Evolutionary conservation across 2,113 vertebrate genomes (phyloP), one percentile per base, ranked within the genome.

Genomic region (Enhydra lutris): DNA sequence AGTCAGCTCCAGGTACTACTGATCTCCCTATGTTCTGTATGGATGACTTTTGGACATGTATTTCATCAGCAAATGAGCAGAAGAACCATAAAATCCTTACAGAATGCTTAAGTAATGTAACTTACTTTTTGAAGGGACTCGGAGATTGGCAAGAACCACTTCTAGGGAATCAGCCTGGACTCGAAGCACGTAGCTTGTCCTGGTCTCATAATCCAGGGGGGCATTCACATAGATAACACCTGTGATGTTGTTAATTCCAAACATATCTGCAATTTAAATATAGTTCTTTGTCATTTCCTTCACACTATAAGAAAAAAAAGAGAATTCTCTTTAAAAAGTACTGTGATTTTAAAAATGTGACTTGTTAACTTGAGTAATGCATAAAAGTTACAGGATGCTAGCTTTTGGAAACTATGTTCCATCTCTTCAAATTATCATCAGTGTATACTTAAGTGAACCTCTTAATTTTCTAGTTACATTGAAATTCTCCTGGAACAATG

Each of bases 71-170:
- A 65, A 79, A 67, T 36, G 4, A 86, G 59, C 12, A 76, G 15
- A 73, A 78, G 50, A 5, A 39, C 5, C 29, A 59, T 36, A 18
- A 20, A 93, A 63, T 39, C 65, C 36, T 71, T 36, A 0, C 26
- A 47, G 93, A 74, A 23, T 10, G 21, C 10, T 26, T 29, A 63
- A 80, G 6, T n/a, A 36, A 67, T 1, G 13, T 24, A 47, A 94
- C 98, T 97, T 83, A 98, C 98, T 98, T 97, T 98, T 98, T 0
- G 98, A 98, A 95, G 98, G 98, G 79, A 98, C 98, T 61, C 98
- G 90, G 21, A 98, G 97, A 45, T 98, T 98, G 78, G 97, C 97
- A 0, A 98, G 97, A 20, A 98, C 98, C 42, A 98, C 97, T 95
- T 98, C 98, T 50, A 98, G 85, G 57, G 98, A 98, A 76, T 98